Percentiles rank a stretch among this genome's conserved stretches.
Conservation (phyloP, 2,888 invertebrate species). For the Ellobium chinense region DNA sequence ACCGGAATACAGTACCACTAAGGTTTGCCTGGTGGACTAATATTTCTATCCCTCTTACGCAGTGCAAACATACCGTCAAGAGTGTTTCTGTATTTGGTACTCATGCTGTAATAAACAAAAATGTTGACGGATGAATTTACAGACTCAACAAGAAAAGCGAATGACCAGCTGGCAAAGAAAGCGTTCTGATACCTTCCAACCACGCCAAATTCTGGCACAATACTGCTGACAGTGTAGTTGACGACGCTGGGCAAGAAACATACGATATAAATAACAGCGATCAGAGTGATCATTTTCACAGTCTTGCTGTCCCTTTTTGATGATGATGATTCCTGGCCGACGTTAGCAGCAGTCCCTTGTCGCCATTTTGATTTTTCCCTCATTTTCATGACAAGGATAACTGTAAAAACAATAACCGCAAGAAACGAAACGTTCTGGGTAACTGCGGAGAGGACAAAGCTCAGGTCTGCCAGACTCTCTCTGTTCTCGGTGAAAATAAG, state of each 20-base stretch:
- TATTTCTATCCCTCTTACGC: no score
- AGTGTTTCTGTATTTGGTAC: constrained; percentile 14
- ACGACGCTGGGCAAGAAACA: constrained; percentile 16
- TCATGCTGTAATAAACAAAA: constrained; percentile 30
- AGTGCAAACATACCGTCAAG: background rate
- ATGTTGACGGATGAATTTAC: constrained; percentile 29
- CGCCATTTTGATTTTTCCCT: constrained; percentile 14
- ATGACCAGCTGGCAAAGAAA: constrained; percentile 10
- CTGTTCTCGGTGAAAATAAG: background rate
- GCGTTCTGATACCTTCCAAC: background rate
- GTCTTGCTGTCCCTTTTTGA: background rate
- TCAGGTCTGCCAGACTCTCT: constrained; percentile 1
- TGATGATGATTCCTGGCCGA: background rate
- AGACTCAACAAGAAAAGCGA: constrained; percentile 7
- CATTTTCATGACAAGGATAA: background rate
- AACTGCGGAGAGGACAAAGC: background rate
- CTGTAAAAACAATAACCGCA: constrained; percentile 1
- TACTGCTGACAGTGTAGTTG: background rate
- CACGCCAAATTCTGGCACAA: constrained; percentile 11
- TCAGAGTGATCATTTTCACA: background rate
- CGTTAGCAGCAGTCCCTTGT: background rate
- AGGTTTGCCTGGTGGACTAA: no score
- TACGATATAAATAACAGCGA: background rate
- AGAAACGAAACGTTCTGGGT: background rate
- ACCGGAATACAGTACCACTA: background rate